These are phyloP conservation scores for Chrysolina haemoptera DNA, from an alignment of 2,888 invertebrate genomes.

Conservation along the genomic window DNA sequence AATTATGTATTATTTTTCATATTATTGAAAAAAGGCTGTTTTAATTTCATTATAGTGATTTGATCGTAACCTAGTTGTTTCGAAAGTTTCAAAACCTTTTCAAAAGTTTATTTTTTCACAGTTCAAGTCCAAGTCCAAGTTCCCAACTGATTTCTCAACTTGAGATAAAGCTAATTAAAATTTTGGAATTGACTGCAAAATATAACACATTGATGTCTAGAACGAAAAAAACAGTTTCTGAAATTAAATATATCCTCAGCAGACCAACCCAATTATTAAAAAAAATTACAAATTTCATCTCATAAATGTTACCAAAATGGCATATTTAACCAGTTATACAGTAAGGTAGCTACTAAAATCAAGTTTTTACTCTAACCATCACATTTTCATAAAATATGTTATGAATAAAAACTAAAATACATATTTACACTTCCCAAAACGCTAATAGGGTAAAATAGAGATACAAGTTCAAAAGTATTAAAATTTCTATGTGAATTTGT, in stretches of 20 bases:
- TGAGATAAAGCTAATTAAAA: too few relatives aligned
- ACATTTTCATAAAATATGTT: not conserved
- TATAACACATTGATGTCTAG: too few relatives aligned
- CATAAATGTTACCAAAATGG: not conserved
- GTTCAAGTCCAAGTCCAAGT: too few relatives aligned
- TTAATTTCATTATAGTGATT: too few relatives aligned
- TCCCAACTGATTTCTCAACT: too few relatives aligned
- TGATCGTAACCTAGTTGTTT: too few relatives aligned
- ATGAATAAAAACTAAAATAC: not conserved
- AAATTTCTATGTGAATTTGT: not conserved
- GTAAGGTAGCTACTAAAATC: not conserved
- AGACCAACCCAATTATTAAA: not conserved
- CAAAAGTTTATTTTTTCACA: too few relatives aligned
- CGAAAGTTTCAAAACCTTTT: too few relatives aligned
- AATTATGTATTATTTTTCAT: too few relatives aligned
- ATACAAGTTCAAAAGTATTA: not conserved
- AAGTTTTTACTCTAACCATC: constrained; percentile 7
- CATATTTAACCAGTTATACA: not conserved
- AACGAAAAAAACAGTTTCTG: not conserved
- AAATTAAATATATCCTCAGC: not conserved
- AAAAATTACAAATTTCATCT: too few relatives aligned
- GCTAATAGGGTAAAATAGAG: not conserved
- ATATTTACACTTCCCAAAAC: not conserved
- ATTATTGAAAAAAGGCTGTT: too few relatives aligned
- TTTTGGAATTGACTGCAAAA: too few relatives aligned